These are phyloP conservation scores for Hylaeus volcanicus DNA, from an alignment of 1,140 invertebrate species.

Conservation along the genomic window DNA sequence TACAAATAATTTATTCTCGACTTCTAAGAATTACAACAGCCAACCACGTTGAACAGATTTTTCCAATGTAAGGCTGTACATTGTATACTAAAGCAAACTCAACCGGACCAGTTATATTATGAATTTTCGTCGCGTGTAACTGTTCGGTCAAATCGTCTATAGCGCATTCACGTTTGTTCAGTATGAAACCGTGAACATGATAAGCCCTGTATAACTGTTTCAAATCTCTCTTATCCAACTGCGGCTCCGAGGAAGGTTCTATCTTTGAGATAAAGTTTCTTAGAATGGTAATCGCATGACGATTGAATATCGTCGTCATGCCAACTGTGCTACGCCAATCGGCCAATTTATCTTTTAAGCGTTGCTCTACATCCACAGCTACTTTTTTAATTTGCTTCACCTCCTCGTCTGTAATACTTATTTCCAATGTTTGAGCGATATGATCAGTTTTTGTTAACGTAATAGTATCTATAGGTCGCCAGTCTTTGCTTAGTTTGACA, in stretches of 20 bases:
- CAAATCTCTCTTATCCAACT: constrained; percentile 73
- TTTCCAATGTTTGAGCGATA: constrained; percentile 68
- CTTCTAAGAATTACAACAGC: constrained; percentile 72
- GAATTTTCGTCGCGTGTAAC: constrained; percentile 72
- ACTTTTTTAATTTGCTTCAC: constrained; percentile 49
- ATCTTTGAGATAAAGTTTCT: constrained; percentile 65
- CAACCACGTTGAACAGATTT: constrained; percentile 74
- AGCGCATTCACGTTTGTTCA: constrained; percentile 70
- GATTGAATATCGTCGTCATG: constrained; percentile 74
- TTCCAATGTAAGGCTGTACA: constrained; percentile 71
- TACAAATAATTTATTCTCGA: constrained; percentile 58
- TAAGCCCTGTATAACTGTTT: constrained; percentile 75
- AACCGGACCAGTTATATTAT: constrained; percentile 73
- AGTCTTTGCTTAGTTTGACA: constrained; percentile 71
- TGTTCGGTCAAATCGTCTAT: constrained; percentile 70
- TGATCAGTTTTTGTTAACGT: constrained; percentile 39
- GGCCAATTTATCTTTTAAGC: constrained; percentile 70
- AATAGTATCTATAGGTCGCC: constrained; percentile 66
- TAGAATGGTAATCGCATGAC: constrained; percentile 72
- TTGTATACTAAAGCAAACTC: constrained; percentile 76
- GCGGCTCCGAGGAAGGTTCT: constrained; percentile 57
- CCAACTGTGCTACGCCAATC: constrained; percentile 70
- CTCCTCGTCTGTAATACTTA: constrained; percentile 56
- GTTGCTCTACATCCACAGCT: constrained; percentile 66
- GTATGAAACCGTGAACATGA: constrained; percentile 74